Evolutionary conservation across 1,140 invertebrate species (phyloP).

Genomic region (Sogatella furcifera): DNA sequence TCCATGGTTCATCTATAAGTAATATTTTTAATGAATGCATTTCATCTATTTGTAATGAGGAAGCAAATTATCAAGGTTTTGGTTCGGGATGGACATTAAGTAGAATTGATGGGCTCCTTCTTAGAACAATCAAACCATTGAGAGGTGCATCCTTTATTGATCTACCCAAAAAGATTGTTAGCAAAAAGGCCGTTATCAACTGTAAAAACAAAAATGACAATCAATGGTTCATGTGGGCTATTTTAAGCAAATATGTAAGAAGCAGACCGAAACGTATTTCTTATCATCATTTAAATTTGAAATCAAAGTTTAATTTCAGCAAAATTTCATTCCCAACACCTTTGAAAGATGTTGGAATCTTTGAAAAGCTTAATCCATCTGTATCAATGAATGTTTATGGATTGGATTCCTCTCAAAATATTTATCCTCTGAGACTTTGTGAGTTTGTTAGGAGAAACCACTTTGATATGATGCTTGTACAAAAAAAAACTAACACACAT

Average conservation of each 20-base stretch:
- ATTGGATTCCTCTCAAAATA: neutral
- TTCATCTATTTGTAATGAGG: too few species aligned
- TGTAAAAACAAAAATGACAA: neutral
- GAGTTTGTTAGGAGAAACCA: neutral
- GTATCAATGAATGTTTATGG: conserved; percentile 10
- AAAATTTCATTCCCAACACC: neutral
- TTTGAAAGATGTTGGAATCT: neutral
- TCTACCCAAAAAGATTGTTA: neutral
- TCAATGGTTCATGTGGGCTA: conserved; percentile 4
- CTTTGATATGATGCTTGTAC: conserved; percentile 4
- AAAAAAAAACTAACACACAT: neutral
- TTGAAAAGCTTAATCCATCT: conserved; percentile 4
- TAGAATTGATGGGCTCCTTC: neutral
- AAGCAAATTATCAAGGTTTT: too few species aligned
- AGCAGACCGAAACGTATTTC: neutral
- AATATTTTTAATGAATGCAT: too few species aligned
- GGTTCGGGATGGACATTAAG: neutral
- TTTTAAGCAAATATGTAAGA: conserved; percentile 1
- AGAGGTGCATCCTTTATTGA: neutral
- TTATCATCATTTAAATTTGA: neutral
- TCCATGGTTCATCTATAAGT: too few species aligned
- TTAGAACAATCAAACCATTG: neutral
- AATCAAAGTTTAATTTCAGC: conserved; percentile 2
- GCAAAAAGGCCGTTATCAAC: neutral
- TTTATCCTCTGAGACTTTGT: conserved; percentile 2